phyloP scores from a whole-genome alignment of 2,113 vertebrate species.

The Corythornis vintsioides region DNA sequence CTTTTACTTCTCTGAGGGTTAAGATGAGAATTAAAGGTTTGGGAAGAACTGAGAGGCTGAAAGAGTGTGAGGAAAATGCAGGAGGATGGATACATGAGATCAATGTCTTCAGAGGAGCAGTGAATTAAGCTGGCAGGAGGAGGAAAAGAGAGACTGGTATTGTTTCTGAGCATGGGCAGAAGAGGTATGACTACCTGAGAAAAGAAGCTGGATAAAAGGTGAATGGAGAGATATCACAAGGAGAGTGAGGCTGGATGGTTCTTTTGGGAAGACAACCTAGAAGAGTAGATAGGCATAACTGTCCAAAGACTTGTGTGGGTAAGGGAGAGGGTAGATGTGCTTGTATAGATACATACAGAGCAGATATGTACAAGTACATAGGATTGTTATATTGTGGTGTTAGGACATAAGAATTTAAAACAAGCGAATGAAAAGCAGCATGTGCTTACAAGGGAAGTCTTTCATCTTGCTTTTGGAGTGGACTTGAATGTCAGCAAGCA shows the following conservation, averaged over 20 bases:
- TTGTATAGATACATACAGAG: neutral
- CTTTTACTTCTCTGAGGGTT: neutral
- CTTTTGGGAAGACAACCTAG: neutral
- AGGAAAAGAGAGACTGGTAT: neutral
- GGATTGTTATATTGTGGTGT: neutral
- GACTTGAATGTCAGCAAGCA: neutral
- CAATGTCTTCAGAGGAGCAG: neutral
- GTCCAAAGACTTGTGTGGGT: neutral
- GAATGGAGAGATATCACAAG: neutral
- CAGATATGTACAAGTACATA: neutral
- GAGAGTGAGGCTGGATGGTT: neutral
- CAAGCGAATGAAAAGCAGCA: neutral
- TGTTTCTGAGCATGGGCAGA: neutral
- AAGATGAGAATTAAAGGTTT: neutral
- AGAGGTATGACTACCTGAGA: neutral
- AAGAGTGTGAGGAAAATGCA: neutral
- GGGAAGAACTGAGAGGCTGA: neutral
- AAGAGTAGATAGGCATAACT: neutral
- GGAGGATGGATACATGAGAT: neutral
- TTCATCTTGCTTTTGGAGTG: neutral
- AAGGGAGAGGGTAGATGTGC: neutral
- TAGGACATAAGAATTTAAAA: neutral
- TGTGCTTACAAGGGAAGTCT: neutral
- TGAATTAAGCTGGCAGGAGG: neutral
- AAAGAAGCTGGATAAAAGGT: neutral